Base-by-base conservation (phyloP, 2,888 invertebrate species). In the Melinaea menophilus region DNA sequence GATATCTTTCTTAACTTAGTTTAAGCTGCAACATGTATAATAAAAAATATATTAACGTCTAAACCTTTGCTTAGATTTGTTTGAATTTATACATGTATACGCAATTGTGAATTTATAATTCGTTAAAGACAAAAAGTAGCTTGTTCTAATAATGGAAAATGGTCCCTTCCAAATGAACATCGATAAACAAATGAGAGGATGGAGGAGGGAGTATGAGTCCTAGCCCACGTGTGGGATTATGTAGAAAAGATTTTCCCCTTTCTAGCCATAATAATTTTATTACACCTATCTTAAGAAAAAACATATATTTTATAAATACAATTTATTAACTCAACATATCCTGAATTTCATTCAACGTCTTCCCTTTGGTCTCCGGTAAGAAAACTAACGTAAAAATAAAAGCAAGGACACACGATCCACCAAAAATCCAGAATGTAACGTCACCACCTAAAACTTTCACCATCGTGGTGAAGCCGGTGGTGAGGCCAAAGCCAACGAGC, bases 301-400 rank as follows among this genome's bases (percentile, higher is more conserved):
- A 55, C 5, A n/a, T 12, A 41, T 33, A 5, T 2, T n/a, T 22
- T 33, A 33, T 22, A 22, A 22, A 22, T n/a, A 33, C 5, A 9
- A 12, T 41, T 59, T 47, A 62, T 61, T 72, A 75, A 58, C 74
- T 77, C 68, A 81, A 68, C 79, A 81, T 78, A 5, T 78, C 76
- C 37, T 79, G 78, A 48, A 80, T 79, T 57, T 80, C 79, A 58
- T 73, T 72, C 3, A 81, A 62, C 2, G 77, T 79, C 62, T 76
- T 80, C 2, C 80, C 79, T 57, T 78, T 81, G 0, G 81, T 81
- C 56, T 81, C 80, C 0, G 81, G 81, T 4, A 81, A 63, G 22
- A 64, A 74, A 47, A 79, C 71, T 33, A 69, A 67, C 0, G 79
- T 77, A 56, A 81, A 80, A 0, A 79, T 12, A 55, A 79, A 80